Evolutionary conservation across 2,888 invertebrate genomes (phyloP).

Genomic region (Chloroclysta siterata): DNA sequence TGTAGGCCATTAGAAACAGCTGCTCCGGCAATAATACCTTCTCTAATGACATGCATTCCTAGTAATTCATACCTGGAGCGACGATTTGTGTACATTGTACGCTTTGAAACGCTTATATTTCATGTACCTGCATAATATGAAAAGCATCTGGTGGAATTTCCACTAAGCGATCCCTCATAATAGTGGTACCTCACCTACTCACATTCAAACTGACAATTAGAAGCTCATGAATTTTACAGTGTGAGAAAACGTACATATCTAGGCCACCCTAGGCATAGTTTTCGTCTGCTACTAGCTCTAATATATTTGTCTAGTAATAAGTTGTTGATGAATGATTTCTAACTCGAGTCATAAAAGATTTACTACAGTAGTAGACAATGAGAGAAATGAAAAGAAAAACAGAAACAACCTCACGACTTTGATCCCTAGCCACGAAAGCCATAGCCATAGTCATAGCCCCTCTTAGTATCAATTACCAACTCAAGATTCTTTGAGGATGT

Average conservation of each 20-base stretch:
- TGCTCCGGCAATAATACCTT: slow-evolving; percentile 38
- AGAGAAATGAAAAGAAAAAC: too few relatives aligned
- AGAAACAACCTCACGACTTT: too few relatives aligned
- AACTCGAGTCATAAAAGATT: too few relatives aligned
- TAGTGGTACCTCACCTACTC: slow-evolving; percentile 12
- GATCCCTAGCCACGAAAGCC: too few relatives aligned
- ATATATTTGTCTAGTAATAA: too few relatives aligned
- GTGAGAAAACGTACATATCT: too few relatives aligned
- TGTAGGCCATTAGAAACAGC: slow-evolving; percentile 39
- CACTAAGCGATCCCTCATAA: slow-evolving; percentile 11
- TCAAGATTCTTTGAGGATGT: too few relatives aligned
- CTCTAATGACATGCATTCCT: slow-evolving; percentile 40
- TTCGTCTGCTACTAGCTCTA: not conserved
- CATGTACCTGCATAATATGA: slow-evolving; percentile 1
- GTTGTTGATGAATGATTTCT: too few relatives aligned
- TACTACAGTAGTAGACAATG: too few relatives aligned
- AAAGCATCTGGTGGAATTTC: slow-evolving; percentile 22
- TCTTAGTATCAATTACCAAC: too few relatives aligned
- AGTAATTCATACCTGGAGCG: slow-evolving; percentile 31
- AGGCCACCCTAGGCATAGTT: not conserved
- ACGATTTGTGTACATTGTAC: slow-evolving; percentile 22
- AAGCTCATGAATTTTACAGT: not conserved
- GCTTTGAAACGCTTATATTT: slow-evolving; percentile 14
- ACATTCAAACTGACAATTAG: slow-evolving; percentile 9
- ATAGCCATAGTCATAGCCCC: too few relatives aligned